Percentiles rank a stretch among this genome's conserved stretches.
Conservation (phyloP, 2,113 vertebrate genomes). For the Eulacestoma nigropectus region DNA sequence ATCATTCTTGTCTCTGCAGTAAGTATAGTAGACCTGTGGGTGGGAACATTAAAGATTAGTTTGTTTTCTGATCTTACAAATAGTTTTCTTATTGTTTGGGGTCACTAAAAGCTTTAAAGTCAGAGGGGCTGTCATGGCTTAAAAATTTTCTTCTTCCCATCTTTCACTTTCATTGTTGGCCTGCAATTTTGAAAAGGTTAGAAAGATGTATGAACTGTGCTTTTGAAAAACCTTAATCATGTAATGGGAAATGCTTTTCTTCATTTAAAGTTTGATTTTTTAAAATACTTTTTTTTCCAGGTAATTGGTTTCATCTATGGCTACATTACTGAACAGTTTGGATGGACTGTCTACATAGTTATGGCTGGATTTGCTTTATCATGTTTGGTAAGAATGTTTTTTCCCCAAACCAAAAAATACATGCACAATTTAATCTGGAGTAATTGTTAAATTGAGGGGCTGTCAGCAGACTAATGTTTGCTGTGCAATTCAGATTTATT, state of each 20-base stretch:
- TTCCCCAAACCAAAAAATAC: background rate
- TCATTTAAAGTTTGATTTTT: background rate
- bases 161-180: background rate
- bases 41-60: background rate
- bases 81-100: background rate
- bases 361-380: conserved; percentile 90
- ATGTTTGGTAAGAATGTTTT: conserved; percentile 82
- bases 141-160: background rate
- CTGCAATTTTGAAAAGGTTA: background rate
- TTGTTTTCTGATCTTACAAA: background rate
- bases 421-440: background rate
- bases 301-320: conserved; percentile 91
- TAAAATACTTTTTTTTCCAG: conserved; percentile 59
- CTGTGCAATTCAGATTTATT: background rate
- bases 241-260: background rate
- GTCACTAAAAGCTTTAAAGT: background rate
- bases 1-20: conserved; percentile 94
- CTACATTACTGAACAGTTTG: conserved; percentile 90
- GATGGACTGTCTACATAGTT: conserved; percentile 95
- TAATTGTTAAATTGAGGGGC: background rate
- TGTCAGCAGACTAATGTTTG: background rate
- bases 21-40: conserved; percentile 48
- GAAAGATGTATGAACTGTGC: background rate
- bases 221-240: background rate
- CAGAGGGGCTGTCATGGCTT: background rate